Conservation (phyloP, 1,140 invertebrate species). For the Drosophila funebris region DNA sequence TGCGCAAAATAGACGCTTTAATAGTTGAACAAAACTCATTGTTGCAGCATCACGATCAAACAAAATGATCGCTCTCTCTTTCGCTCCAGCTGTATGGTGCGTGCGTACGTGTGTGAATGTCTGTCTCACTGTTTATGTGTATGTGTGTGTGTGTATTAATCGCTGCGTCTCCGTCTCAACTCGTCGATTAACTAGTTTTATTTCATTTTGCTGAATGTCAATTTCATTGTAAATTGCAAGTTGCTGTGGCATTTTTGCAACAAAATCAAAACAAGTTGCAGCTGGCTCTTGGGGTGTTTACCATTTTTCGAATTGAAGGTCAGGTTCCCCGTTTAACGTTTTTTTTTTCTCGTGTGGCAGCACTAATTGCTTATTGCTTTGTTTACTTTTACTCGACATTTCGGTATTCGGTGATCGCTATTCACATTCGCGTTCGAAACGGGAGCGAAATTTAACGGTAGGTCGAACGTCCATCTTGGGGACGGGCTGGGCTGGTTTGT, state of each 20-base stretch:
- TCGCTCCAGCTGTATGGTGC: neutral
- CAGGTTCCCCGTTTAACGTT: conserved; percentile 29
- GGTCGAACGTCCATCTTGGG: conserved; percentile 5
- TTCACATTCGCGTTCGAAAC: conserved; percentile 44
- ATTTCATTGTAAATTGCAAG: conserved; percentile 76
- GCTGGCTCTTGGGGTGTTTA: conserved; percentile 58
- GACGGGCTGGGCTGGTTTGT: neutral
- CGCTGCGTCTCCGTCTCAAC: conserved; percentile 39
- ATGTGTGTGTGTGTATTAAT: conserved; percentile 42
- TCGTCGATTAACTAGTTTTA: conserved; percentile 71
- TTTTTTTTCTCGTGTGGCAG: conserved; percentile 48
- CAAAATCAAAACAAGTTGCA: conserved; percentile 70
- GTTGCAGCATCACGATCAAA: conserved; percentile 27
- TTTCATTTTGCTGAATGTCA: conserved; percentile 75
- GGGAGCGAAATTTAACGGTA: conserved; percentile 75
- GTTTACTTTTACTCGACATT: conserved; percentile 71
- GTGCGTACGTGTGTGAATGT: conserved; percentile 17
- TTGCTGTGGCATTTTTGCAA: conserved; percentile 32
- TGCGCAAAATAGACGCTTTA: neutral
- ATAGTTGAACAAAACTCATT: conserved; percentile 17
- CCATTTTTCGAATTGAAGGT: conserved; percentile 67
- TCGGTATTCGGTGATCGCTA: conserved; percentile 31
- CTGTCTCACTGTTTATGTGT: conserved; percentile 11
- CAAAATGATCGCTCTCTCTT: neutral
- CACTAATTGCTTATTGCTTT: conserved; percentile 79